Base-by-base conservation (phyloP, 1,140 invertebrate species). In the Psix sp. region DNA sequence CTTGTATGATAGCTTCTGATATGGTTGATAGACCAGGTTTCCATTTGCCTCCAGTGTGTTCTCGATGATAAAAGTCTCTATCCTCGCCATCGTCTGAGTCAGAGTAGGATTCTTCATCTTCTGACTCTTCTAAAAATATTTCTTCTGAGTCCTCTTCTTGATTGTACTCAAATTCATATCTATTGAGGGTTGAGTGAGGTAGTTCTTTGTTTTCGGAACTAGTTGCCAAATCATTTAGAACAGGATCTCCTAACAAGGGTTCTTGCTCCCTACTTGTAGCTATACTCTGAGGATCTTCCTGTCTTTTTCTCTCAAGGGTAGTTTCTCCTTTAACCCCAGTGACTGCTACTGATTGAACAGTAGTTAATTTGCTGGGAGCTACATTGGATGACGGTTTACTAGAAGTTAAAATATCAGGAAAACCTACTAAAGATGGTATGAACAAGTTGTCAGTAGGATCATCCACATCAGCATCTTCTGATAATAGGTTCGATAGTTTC, bases 21-120 rank as follows among this genome's bases (percentile, higher is more conserved):
- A 84, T 62, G 48, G 76, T 79, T n/a, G 62, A 15, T 16, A 80
- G 75, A 57, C 83, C 87, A 13, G 92, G 91, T 77, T 91, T 91
- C 92, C 92, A 93, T 77, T 93, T 92, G 0, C 88, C 90, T 5
- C 89, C 90, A 11, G 88, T 91, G 51, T 90, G 87, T 36, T 80
- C 82, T 1, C 74, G 77, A 7, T 87, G 87, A 7, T 88, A 88
- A 63, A 82, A 80, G 33, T 83, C 77, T 1, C 49, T 75, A 48
- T 84, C 82, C 14, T 86, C 82, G 3, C 49, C 74, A 4, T 84
- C 82, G 13, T 86, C 85, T 0, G 83, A 84, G 7, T 86, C 84
- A 0, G 80, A 80, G 33, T 82, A 85, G 0, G 81, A 84, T 6
- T 88, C 85, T n/a, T 86, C 82, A 0, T 85, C 80, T 0, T 72